phyloP scores from a whole-genome alignment of 2,113 vertebrate genomes.

The Ictalurus furcatus region DNA sequence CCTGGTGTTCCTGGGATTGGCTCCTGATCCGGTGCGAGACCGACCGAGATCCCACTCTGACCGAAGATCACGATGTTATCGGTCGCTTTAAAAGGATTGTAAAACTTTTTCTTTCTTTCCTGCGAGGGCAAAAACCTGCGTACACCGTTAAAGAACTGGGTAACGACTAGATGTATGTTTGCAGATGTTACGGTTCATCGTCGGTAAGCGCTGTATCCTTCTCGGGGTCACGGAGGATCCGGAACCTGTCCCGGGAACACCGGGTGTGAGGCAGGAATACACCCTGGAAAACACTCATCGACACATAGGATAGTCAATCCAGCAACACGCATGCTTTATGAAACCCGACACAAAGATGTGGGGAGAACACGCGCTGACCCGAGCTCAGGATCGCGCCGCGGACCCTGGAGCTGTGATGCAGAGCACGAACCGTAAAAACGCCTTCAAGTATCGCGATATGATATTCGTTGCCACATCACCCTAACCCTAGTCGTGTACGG shows the following conservation, averaged over 20 bases:
- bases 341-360: background rate
- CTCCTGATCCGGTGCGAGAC: too few relatives aligned
- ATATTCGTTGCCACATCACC: background rate
- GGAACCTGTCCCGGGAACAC: background rate
- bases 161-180: background rate
- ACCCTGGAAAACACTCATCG: background rate
- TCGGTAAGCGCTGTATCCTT: background rate
- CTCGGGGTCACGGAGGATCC: background rate
- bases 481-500: background rate
- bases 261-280: background rate
- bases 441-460: background rate
- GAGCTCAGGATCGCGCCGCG: background rate
- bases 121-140: background rate
- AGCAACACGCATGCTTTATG: background rate
- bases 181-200: background rate
- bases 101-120: background rate
- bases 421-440: background rate
- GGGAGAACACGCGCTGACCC: background rate
- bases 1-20: background rate
- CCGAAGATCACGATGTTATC: background rate
- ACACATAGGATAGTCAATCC: background rate
- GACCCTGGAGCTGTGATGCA: background rate
- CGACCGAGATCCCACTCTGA: background rate
- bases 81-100: background rate
- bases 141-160: background rate